Percentiles rank a stretch among this genome's conserved stretches.
Conservation (phyloP, 2,888 invertebrate genomes). For the Athripsodes cinereus region DNA sequence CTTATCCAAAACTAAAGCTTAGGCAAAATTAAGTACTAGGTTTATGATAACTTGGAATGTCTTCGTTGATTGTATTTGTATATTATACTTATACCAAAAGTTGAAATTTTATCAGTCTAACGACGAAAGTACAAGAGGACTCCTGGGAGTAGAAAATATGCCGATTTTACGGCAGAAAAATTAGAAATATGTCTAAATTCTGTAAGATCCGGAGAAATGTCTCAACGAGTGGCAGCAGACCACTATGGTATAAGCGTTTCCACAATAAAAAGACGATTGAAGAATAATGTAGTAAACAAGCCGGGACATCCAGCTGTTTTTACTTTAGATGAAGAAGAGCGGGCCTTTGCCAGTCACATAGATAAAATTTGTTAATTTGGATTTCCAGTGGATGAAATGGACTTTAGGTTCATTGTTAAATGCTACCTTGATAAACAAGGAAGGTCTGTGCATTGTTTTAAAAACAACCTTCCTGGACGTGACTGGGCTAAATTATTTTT, state of each 20-base stretch:
- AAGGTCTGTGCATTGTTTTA: no score
- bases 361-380: neutral
- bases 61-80: no score
- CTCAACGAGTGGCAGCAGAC: neutral
- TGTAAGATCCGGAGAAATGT: neutral
- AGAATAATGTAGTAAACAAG: neutral
- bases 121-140: neutral
- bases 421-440: neutral
- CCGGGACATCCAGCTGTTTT: neutral
- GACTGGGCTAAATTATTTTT: no score
- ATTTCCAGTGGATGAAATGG: neutral
- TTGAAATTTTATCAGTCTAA: no score
- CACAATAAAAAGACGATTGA: neutral
- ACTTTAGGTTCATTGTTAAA: neutral
- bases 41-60: no score
- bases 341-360: neutral
- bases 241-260: neutral
- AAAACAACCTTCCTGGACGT: no score
- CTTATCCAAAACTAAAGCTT: no score
- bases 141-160: neutral
- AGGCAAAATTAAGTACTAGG: no score
- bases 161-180: neutral
- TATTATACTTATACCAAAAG: no score
- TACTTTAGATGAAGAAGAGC: neutral
- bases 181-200: neutral